Conservation (phyloP, 1,140 invertebrate species). For the Pseudomyrmex gracilis region DNA sequence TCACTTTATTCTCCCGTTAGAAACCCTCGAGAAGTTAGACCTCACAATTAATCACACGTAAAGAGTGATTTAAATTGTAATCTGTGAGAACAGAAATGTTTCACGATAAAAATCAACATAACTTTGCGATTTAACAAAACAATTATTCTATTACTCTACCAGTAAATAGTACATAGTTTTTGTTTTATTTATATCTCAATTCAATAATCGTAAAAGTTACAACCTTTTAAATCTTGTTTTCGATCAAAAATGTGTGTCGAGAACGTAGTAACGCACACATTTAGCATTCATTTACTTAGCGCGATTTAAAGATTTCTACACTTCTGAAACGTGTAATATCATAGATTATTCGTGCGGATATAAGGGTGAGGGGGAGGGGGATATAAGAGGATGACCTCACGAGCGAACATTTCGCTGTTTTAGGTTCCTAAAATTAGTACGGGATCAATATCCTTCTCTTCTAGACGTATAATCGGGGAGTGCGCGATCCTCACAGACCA, state of each 20-base stretch:
- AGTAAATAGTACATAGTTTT: too few species aligned
- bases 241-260: too few species aligned
- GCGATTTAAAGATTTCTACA: background rate
- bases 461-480: background rate
- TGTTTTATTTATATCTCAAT: too few species aligned
- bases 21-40: conserved; percentile 6
- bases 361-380: too few species aligned
- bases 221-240: too few species aligned
- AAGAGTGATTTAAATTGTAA: background rate
- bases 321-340: background rate
- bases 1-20: conserved; percentile 14
- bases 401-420: background rate
- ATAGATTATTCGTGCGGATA: background rate
- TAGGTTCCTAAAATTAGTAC: conserved; percentile 46
- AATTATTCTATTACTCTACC: too few species aligned
- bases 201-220: too few species aligned
- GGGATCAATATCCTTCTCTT: conserved; percentile 43
- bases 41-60: conserved; percentile 7
- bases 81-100: background rate
- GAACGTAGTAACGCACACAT: conserved; percentile 2
- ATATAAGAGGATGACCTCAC: conserved; percentile 32
- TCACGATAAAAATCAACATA: too few species aligned
- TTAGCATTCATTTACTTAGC: background rate
- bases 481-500: background rate
- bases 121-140: too few species aligned